These are phyloP conservation scores for Acanthornis magna DNA, from an alignment of 2,797 vertebrate species.

Conservation along the genomic window DNA sequence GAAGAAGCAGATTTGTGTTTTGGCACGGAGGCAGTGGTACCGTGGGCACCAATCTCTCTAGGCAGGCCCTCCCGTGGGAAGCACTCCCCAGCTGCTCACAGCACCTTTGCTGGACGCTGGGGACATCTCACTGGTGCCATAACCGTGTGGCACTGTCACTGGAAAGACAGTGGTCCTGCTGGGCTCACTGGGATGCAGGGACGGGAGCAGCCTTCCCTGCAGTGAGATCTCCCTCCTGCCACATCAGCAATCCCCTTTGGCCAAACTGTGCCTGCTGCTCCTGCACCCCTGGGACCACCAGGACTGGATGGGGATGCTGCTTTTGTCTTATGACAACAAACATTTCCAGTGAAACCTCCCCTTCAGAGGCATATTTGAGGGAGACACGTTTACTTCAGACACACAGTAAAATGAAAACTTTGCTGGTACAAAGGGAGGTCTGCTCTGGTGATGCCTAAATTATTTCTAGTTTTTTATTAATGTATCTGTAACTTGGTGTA, in stretches of 20 bases:
- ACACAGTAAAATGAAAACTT: background rate
- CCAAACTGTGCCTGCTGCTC: background rate
- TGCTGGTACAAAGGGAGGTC: background rate
- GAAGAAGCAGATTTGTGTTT: background rate
- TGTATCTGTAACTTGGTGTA: too few relatives aligned
- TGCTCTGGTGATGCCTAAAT: background rate
- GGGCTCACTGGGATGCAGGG: background rate
- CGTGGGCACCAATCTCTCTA: background rate
- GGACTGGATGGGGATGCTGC: background rate
- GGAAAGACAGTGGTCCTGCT: background rate
- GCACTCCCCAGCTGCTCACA: rapidly evolving
- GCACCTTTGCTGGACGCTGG: background rate
- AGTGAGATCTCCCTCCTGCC: background rate
- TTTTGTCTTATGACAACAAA: background rate
- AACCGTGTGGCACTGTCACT: rapidly evolving
- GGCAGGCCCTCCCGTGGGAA: rapidly evolving
- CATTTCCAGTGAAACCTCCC: background rate
- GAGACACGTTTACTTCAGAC: background rate
- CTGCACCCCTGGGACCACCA: too few relatives aligned
- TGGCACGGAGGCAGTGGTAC: background rate
- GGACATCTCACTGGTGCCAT: background rate
- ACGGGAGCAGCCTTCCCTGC: background rate
- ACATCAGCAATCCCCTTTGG: rapidly evolving
- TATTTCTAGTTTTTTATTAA: too few relatives aligned
- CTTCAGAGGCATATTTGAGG: background rate